phyloP scores from a whole-genome alignment of 2,113 vertebrate genomes.

The Lipophrys pholis region DNA sequence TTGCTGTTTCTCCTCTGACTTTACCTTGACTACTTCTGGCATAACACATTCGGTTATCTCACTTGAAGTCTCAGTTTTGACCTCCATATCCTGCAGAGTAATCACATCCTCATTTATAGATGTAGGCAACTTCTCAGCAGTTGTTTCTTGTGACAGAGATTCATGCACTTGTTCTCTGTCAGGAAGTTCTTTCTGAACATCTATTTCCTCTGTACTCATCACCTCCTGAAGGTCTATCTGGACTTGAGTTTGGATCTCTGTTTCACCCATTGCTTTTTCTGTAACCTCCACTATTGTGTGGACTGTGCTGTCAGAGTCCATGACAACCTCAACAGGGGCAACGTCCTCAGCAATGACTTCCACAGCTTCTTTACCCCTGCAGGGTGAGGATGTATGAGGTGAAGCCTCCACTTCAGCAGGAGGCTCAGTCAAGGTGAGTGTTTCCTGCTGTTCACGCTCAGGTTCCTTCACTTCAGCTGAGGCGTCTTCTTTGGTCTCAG shows the following conservation, averaged over 20 bases:
- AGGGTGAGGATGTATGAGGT: background rate
- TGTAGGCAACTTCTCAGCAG: background rate
- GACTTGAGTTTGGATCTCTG: slow-evolving; percentile 58
- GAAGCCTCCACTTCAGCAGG: slow-evolving; percentile 21
- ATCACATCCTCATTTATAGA: background rate
- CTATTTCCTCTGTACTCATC: background rate
- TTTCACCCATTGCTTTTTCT: slow-evolving; percentile 48
- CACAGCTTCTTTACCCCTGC: slow-evolving; percentile 18
- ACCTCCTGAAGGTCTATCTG: slow-evolving; percentile 63
- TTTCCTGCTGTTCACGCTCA: slow-evolving; percentile 20
- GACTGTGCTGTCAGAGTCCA: slow-evolving; percentile 47
- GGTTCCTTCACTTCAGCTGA: slow-evolving; percentile 31
- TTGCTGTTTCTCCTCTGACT: slow-evolving; percentile 18
- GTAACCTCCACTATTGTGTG: slow-evolving; percentile 49
- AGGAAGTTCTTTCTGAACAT: background rate
- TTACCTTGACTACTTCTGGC: slow-evolving; percentile 5
- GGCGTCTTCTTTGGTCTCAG: slow-evolving; percentile 14
- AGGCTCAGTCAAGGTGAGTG: background rate
- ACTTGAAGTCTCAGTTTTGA: slow-evolving; percentile 23
- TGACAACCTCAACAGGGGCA: slow-evolving; percentile 31
- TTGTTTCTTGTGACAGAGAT: slow-evolving; percentile 5
- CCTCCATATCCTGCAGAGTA: slow-evolving; percentile 22
- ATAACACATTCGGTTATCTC: slow-evolving; percentile 14
- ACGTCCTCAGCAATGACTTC: slow-evolving; percentile 11
- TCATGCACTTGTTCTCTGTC: slow-evolving; percentile 1